Evolutionary conservation across 2,888 invertebrate species (phyloP).

Genomic region (Melinaea menophilus): DNA sequence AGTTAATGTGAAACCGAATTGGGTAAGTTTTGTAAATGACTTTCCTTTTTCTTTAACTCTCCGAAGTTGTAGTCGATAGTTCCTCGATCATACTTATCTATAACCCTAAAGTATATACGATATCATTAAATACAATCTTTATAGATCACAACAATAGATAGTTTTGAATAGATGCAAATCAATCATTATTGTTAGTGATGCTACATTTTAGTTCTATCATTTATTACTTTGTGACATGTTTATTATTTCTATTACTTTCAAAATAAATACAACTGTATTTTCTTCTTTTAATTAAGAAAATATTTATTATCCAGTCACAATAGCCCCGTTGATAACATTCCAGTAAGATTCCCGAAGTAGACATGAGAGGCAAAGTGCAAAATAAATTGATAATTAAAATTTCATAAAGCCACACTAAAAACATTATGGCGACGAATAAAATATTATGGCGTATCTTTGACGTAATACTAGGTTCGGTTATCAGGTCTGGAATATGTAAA

Average conservation of each 20-base stretch:
- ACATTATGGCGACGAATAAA: background rate
- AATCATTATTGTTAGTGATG: constrained; percentile 4
- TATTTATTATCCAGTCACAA: constrained; percentile 3
- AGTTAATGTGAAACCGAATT: background rate
- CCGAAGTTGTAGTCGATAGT: background rate
- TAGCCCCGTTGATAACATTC: too few species aligned
- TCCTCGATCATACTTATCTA: background rate
- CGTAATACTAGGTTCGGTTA: background rate
- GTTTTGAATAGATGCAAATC: constrained; percentile 19
- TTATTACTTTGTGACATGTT: background rate
- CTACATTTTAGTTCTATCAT: background rate
- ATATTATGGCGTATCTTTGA: background rate
- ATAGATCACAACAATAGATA: constrained; percentile 25
- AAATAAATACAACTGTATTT: background rate
- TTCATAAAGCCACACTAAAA: too few species aligned
- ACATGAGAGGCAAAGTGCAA: too few species aligned
- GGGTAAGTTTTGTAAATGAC: background rate
- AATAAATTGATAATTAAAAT: too few species aligned
- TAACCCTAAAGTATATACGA: too few species aligned
- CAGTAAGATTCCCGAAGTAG: too few species aligned
- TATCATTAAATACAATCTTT: background rate
- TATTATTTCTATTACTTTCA: too few species aligned
- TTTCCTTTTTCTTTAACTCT: background rate
- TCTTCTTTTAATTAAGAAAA: background rate
- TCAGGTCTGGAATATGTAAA: background rate